Evolutionary conservation across 2,113 vertebrate genomes (phyloP).

Genomic region (Ophthalmolycus amberensis): DNA sequence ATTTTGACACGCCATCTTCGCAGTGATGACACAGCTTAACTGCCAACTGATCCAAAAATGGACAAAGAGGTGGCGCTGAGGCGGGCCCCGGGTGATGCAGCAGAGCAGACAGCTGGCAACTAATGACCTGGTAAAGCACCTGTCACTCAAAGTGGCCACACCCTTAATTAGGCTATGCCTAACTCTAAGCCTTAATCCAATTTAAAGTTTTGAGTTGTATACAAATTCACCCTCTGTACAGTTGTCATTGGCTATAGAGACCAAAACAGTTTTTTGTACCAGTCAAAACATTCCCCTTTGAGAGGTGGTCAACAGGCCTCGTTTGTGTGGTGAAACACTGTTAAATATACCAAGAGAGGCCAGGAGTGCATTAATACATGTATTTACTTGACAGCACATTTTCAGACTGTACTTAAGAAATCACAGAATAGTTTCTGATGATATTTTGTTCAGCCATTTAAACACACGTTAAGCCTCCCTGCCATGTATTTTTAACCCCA

Average conservation of each 20-base stretch:
- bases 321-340: background rate
- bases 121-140: background rate
- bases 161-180: background rate
- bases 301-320: background rate
- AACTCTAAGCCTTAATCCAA: background rate
- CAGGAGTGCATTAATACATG: background rate
- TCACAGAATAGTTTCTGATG: background rate
- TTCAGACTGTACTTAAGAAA: background rate
- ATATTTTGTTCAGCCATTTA: background rate
- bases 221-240: too few relatives aligned
- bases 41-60: background rate
- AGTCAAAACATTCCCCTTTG: background rate
- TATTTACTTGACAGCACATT: background rate
- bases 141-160: background rate
- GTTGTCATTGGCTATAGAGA: too few relatives aligned
- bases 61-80: background rate
- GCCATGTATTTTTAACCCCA: background rate
- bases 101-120: background rate
- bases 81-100: background rate
- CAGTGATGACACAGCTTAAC: background rate
- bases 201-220: background rate
- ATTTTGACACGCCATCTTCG: background rate
- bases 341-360: background rate
- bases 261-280: too few relatives aligned
- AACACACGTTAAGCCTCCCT: background rate